These are phyloP conservation scores for Leucopsar rothschildi DNA, from an alignment of 2,113 vertebrate genomes.

Conservation along the genomic window DNA sequence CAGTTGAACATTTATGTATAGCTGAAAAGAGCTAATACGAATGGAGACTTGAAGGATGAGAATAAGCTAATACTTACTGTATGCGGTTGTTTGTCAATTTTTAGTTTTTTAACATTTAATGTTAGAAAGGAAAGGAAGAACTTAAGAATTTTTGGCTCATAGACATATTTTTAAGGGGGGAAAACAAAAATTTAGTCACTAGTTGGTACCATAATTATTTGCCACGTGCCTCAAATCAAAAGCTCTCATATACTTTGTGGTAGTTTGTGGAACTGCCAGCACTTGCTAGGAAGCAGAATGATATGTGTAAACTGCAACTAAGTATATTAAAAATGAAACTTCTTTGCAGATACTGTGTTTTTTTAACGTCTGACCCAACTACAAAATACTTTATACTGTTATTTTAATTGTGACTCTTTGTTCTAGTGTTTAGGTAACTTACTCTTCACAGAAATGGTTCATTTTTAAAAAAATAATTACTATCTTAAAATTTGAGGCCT, in stretches of 20 bases:
- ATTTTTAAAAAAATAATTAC: not conserved
- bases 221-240: not conserved
- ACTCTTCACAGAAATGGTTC: not conserved
- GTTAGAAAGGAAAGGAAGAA: not conserved
- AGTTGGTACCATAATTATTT: not conserved
- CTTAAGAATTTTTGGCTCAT: not conserved
- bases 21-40: not conserved
- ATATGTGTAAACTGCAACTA: not conserved
- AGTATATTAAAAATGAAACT: not conserved
- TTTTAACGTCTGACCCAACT: not conserved
- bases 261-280: not conserved
- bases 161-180: not conserved
- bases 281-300: not conserved
- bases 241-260: not conserved
- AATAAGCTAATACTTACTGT: not conserved
- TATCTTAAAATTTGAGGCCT: not conserved
- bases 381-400: not conserved
- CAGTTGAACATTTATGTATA: not conserved
- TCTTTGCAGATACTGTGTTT: not conserved
- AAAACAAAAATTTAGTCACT: not conserved
- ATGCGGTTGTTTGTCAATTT: not conserved
- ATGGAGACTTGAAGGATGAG: not conserved
- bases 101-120: not conserved
- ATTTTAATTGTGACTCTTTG: not conserved
- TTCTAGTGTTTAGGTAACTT: not conserved